These are phyloP conservation scores for Agapornis roseicollis DNA, from an alignment of 2,113 vertebrate species.

Conservation along the genomic window DNA sequence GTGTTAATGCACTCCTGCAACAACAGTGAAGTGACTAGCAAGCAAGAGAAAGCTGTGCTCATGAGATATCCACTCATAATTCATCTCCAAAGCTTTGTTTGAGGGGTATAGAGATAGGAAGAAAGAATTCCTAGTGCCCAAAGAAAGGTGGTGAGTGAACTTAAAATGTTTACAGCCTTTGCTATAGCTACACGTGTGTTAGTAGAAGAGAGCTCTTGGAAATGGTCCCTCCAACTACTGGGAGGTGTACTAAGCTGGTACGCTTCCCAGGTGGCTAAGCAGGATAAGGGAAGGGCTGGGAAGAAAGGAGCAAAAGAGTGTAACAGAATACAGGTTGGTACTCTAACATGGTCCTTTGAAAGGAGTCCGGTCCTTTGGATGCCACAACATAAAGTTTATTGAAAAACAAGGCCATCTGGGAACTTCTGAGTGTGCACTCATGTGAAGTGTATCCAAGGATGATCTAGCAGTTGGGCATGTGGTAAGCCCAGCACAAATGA, in stretches of 20 bases:
- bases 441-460: slow-evolving; percentile 2
- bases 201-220: background rate
- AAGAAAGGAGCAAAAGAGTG: background rate
- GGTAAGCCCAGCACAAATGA: slow-evolving; percentile 11
- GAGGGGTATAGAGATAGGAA: background rate
- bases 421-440: background rate
- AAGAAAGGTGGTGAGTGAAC: background rate
- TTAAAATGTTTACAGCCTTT: background rate
- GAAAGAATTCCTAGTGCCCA: background rate
- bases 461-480: background rate
- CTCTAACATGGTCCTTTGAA: background rate
- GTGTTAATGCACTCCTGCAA: background rate
- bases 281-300: background rate
- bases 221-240: background rate
- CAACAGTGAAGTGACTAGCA: background rate
- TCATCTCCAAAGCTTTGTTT: background rate
- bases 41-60: background rate
- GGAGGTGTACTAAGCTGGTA: background rate
- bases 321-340: background rate
- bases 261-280: background rate
- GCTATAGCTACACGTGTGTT: background rate
- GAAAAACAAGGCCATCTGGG: background rate
- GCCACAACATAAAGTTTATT: background rate
- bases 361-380: background rate
- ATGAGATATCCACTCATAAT: background rate